A percentile compares a stretch with the other conserved stretches of the same genome.
Conservation (phyloP, 1,140 invertebrate genomes). For the Maniola jurtina region DNA sequence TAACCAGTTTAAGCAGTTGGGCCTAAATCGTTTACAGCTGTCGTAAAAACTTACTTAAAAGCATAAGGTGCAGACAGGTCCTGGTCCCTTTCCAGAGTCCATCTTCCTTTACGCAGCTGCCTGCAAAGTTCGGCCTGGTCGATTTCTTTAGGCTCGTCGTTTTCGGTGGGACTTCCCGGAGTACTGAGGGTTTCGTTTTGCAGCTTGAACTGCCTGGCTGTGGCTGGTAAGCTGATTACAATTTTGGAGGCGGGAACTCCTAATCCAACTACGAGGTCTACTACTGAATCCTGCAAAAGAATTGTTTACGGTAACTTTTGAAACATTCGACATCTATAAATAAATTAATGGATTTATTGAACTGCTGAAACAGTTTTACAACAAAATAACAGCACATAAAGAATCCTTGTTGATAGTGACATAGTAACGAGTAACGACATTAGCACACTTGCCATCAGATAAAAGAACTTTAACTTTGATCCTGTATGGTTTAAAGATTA, state of each 20-base stretch:
- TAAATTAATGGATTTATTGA: no score
- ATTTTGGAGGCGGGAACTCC: constrained; percentile 85
- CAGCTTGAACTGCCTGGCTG: constrained; percentile 83
- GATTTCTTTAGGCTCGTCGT: constrained; percentile 79
- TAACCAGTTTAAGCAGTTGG: no score
- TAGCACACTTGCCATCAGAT: no score
- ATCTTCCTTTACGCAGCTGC: constrained; percentile 80
- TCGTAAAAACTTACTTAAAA: constrained; percentile 78
- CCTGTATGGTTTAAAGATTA: no score
- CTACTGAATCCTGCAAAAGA: constrained; percentile 83
- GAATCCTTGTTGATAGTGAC: no score
- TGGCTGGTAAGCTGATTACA: constrained; percentile 84
- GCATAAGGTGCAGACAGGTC: constrained; percentile 89
- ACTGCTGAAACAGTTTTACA: neutral
- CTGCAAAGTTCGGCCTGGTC: constrained; percentile 83
- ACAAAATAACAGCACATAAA: neutral
- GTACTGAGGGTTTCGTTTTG: constrained; percentile 82
- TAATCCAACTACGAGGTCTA: constrained; percentile 86
- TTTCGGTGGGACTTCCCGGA: constrained; percentile 82
- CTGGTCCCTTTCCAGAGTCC: constrained; percentile 88
- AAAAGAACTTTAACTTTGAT: neutral
- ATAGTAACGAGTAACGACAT: no score
- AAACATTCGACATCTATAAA: no score
- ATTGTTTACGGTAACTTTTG: neutral
- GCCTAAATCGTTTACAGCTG: no score